A percentile compares a stretch with the other conserved stretches of the same genome.
Evolutionary conservation across 2,113 vertebrate species (phyloP).

Genomic region (Prionailurus viverrinus): DNA sequence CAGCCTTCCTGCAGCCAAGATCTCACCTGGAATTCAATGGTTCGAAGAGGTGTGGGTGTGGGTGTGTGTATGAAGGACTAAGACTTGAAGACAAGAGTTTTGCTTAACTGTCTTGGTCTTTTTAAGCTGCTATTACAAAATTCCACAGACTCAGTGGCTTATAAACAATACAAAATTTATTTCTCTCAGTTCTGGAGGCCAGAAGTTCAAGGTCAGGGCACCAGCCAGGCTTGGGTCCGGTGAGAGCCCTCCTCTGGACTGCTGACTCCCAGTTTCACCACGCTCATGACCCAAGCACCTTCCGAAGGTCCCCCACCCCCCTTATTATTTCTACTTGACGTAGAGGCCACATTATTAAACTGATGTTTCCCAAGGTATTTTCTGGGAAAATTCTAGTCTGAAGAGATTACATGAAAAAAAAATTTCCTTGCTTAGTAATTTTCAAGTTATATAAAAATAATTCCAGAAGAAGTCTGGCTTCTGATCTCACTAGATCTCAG

Average conservation of each 20-base stretch:
- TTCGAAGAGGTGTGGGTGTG: not conserved
- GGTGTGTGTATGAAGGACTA: not conserved
- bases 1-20: not conserved
- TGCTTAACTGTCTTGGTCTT: not conserved
- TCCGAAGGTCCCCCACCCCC: not conserved
- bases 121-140: not conserved
- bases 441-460: constrained; percentile 40
- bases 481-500: not conserved
- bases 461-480: not conserved
- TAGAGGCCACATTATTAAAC: not conserved
- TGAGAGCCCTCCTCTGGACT: not conserved
- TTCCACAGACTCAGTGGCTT: not conserved
- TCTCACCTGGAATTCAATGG: not conserved
- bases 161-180: not conserved
- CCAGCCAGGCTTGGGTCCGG: not conserved
- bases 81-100: not conserved
- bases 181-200: not conserved
- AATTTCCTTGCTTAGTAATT: not conserved
- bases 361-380: not conserved
- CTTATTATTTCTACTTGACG: not conserved
- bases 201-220: not conserved
- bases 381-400: not conserved
- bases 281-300: not conserved
- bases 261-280: not conserved
- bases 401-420: not conserved